Evolutionary conservation across 2,797 vertebrate species (phyloP).

Genomic region (Scleropages formosus): DNA sequence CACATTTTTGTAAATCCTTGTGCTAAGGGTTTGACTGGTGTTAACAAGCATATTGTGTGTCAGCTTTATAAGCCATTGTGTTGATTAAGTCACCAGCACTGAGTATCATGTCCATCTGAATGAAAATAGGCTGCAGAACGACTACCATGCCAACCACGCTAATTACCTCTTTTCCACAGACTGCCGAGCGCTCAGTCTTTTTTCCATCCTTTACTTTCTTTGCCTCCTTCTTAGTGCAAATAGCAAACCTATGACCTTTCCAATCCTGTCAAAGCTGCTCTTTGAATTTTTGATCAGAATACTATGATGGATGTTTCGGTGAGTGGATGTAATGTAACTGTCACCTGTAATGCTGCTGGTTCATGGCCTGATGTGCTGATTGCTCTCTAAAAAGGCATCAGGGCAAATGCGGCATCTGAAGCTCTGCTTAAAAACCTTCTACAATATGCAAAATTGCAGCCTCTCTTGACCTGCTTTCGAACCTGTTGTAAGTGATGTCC

Average conservation of each 20-base stretch:
- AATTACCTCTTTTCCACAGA: slow-evolving; percentile 1
- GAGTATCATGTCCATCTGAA: not conserved
- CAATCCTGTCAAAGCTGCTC: not conserved
- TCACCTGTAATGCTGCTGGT: not conserved
- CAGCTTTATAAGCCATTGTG: not conserved
- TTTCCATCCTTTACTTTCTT: not conserved
- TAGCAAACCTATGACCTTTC: not conserved
- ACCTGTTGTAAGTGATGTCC: not conserved
- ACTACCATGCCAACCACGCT: not conserved
- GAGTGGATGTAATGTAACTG: not conserved
- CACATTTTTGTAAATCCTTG: not conserved
- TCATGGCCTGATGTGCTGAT: not conserved
- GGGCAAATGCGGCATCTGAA: not conserved
- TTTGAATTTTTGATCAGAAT: not conserved
- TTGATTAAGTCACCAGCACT: slow-evolving; percentile 2
- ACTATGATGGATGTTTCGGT: not conserved
- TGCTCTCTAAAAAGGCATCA: not conserved
- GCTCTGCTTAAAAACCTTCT: not conserved
- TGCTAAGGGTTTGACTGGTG: not conserved
- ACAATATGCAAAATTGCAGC: not conserved
- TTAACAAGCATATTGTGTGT: not conserved
- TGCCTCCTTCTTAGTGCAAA: not conserved
- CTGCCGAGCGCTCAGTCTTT: not conserved
- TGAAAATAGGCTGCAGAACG: not conserved
- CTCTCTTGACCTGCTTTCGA: not conserved